A percentile compares a stretch with the other conserved stretches of the same genome.
Evolutionary conservation across 2,113 vertebrate genomes (phyloP).

Genomic region (Condylura cristata): DNA sequence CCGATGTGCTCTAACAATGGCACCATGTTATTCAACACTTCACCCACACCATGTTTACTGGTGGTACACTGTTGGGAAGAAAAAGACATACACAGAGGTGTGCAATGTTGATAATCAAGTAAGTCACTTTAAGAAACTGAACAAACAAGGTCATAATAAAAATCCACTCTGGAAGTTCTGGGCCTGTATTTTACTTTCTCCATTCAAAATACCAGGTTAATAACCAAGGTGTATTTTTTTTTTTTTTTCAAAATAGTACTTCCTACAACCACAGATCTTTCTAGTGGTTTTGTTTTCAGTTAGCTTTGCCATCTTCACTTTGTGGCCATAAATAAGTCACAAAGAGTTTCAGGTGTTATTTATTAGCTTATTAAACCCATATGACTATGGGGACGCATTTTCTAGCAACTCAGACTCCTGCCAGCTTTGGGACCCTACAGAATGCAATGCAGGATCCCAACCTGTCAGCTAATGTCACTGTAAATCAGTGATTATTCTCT

Average conservation of each 20-base stretch:
- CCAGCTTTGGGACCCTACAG: slow-evolving; percentile 29
- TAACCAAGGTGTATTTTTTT: neutral
- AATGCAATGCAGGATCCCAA: slow-evolving; percentile 8
- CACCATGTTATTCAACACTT: neutral
- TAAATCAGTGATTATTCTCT: slow-evolving; percentile 54
- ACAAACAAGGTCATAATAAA: neutral
- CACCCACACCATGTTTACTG: neutral
- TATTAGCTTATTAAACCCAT: slow-evolving; percentile 44
- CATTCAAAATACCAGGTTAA: neutral
- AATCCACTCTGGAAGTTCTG: neutral
- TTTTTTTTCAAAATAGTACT: neutral
- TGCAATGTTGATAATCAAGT: neutral
- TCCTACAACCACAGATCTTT: neutral
- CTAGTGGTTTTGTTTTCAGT: neutral
- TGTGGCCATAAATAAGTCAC: neutral
- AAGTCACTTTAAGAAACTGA: neutral
- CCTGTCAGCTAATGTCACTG: slow-evolving; percentile 56
- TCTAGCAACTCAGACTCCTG: slow-evolving; percentile 11
- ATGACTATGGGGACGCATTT: slow-evolving; percentile 19
- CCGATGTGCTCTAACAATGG: neutral
- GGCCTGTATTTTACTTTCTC: neutral
- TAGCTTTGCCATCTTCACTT: neutral
- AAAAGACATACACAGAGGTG: neutral
- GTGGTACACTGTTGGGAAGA: neutral
- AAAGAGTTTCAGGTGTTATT: neutral